Conservation (phyloP, 92 coral and sea anemone species). For the Ricordea florida region DNA sequence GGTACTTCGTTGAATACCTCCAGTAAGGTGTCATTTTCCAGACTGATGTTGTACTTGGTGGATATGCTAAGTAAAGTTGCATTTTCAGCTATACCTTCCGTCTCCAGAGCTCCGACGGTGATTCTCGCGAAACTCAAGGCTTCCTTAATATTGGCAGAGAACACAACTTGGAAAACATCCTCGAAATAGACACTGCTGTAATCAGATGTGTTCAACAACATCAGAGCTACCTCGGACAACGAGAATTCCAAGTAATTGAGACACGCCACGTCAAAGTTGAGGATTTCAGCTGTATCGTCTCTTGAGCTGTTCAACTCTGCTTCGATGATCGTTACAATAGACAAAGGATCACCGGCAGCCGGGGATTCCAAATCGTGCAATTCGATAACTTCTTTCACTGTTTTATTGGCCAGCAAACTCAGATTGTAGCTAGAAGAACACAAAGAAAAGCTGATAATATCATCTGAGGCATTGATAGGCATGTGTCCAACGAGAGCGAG, state of each 20-base stretch:
- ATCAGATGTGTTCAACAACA: conserved; percentile 15
- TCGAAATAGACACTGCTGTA: not conserved
- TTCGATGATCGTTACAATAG: not conserved
- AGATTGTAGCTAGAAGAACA: not conserved
- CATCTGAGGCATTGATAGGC: not conserved
- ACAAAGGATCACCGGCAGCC: not conserved
- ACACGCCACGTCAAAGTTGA: not conserved
- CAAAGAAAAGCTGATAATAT: not conserved
- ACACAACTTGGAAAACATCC: not conserved
- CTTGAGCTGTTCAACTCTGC: not conserved
- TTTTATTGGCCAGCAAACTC: not conserved
- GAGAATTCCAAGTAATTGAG: conserved; percentile 14
- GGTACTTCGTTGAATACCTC: too few species aligned
- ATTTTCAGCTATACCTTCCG: too few species aligned
- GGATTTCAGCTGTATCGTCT: not conserved
- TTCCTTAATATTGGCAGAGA: not conserved
- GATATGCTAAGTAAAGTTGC: too few species aligned
- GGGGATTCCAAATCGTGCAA: not conserved
- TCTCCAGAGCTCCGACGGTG: too few species aligned
- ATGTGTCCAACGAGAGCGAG: not conserved
- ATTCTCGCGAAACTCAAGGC: not conserved
- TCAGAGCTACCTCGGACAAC: conserved; percentile 5
- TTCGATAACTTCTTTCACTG: not conserved
- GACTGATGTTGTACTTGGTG: too few species aligned
- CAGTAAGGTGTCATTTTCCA: too few species aligned